Percentiles rank a stretch among this genome's conserved stretches.
phyloP scores from a whole-genome alignment of 2,888 invertebrate genomes.

The Himalopsyche kuldschensis region DNA sequence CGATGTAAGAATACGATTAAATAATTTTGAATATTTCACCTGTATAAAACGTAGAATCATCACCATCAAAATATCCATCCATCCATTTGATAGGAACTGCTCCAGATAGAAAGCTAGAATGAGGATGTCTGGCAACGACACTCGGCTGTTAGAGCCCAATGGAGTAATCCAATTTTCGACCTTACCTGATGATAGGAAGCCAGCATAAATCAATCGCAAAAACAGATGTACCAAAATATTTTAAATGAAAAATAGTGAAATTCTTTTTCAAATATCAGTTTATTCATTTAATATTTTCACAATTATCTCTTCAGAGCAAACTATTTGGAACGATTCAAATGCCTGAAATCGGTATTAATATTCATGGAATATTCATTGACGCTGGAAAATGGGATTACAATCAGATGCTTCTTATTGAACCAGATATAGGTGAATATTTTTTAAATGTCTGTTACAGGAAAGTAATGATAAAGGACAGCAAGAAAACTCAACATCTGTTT shows the following conservation, averaged over 20 bases:
- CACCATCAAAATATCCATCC: too few relatives aligned
- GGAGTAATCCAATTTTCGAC: too few relatives aligned
- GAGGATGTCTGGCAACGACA: too few relatives aligned
- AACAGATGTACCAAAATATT: background rate
- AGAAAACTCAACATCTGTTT: conserved; percentile 42
- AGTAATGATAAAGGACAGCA: background rate
- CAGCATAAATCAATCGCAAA: background rate
- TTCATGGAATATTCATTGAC: conserved; percentile 84
- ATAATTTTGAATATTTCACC: too few relatives aligned
- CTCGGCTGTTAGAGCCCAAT: too few relatives aligned
- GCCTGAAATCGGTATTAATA: conserved; percentile 70
- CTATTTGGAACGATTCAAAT: conserved; percentile 46
- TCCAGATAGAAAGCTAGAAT: too few relatives aligned
- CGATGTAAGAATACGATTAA: background rate
- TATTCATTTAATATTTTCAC: background rate
- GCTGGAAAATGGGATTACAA: conserved; percentile 82
- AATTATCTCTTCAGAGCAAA: background rate
- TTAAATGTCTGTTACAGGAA: background rate
- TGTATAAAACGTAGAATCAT: too few relatives aligned
- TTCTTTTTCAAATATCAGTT: background rate
- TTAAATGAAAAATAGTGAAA: background rate
- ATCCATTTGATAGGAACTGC: too few relatives aligned
- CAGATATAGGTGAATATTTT: conserved; percentile 65
- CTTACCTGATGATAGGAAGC: background rate
- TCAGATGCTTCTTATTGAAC: conserved; percentile 71